Base-by-base conservation (phyloP, 2,113 vertebrate species). In the Centropus bengalensis region DNA sequence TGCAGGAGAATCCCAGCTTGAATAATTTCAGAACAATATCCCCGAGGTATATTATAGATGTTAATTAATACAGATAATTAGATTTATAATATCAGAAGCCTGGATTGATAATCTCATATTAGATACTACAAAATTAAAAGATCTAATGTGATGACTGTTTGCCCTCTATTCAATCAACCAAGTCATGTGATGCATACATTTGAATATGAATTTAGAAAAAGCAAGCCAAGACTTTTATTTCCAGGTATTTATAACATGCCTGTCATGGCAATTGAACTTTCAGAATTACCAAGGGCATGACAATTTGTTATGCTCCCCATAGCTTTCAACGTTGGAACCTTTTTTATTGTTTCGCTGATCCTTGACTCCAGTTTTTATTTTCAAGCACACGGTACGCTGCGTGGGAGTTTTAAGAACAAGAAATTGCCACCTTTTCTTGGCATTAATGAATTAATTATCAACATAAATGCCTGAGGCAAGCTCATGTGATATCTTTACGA, bases 401-500 rank as follows among this genome's bases (percentile, higher is more conserved):
- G 45, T 93, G 96, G 86, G 89, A 94, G 92, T 95, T 96, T 96
- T 77, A 87, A 96, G 95, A 97, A 93, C 67, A 94, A 91, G 97
- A 95, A 97, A 97, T 77, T 96, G 63, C 59, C 91, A 85, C 67
- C 38, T 88, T 96, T 55, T 88, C 66, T 22, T 83, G 82, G 59
- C 70, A 88, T 82, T 88, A 96, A 89, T 92, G 70, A 92, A 95
- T 88, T 89, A 76, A 95, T 94, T 89, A 86, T 49, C 71, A 88
- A 63, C 67, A 67, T 27, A 88, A 96, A 95, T 79, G 93, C 96
- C 96, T 36, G 85, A 78, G 92, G 96, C 62, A 96, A 96, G 83
- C 91, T 97, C 95, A 89, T 33, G 52, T 67, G 86, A 96, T 93
- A 83, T 68, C 92, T 90, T 92, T 42, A 71, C 51, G 70, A 91